Evolutionary conservation across 2,113 vertebrate genomes (phyloP).

Genomic region (Puffinus mauretanicus): DNA sequence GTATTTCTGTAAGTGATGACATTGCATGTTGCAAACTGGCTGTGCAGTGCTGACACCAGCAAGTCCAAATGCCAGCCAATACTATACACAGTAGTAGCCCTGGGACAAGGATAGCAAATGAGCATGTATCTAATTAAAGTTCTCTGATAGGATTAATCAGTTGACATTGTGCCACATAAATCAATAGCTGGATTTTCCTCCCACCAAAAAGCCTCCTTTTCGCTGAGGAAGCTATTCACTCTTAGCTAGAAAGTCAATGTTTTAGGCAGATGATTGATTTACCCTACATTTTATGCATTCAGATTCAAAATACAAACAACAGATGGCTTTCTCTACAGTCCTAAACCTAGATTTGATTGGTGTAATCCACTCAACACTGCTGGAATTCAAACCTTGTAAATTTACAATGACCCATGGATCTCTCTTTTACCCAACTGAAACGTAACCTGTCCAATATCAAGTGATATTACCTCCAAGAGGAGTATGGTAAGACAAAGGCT

Average conservation of each 20-base stretch:
- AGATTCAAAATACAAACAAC: conserved; percentile 72
- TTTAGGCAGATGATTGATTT: conserved; percentile 40
- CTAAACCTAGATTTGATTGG: conserved; percentile 77
- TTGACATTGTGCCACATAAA: conserved; percentile 52
- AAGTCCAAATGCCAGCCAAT: neutral
- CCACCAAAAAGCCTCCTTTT: conserved; percentile 9
- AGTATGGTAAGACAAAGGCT: neutral
- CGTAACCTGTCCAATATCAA: neutral
- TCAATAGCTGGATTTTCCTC: conserved; percentile 45
- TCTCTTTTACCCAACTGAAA: neutral
- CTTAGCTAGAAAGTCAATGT: conserved; percentile 25
- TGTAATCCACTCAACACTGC: conserved; percentile 75
- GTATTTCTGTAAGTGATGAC: conserved; percentile 5
- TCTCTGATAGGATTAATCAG: conserved; percentile 48
- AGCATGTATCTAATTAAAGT: conserved; percentile 46
- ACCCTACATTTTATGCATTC: conserved; percentile 46
- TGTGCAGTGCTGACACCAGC: conserved; percentile 14
- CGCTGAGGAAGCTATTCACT: conserved; percentile 31
- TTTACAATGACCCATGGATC: neutral
- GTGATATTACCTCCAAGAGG: neutral
- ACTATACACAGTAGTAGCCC: neutral
- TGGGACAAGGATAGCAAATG: conserved; percentile 13
- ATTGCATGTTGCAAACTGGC: neutral
- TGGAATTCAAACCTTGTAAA: conserved; percentile 68
- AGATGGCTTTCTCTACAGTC: conserved; percentile 77